These are phyloP conservation scores for Ancistrus triradiatus DNA, from an alignment of 2,113 vertebrate genomes.

Conservation along the genomic window DNA sequence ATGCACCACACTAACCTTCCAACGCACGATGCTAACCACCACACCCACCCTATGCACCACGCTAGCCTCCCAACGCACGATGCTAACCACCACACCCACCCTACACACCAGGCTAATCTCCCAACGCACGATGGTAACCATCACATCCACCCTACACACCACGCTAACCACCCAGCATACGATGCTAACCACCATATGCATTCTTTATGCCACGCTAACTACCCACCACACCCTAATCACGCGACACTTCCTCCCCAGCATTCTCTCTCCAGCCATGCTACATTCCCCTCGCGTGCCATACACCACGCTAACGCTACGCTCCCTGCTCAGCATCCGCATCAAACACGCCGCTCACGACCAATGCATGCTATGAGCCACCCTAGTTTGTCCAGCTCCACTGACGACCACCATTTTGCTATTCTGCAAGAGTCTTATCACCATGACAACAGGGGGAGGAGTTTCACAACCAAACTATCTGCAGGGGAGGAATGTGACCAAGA, in stretches of 20 bases:
- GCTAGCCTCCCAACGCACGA: no score
- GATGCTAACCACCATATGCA: slow-evolving; percentile 1
- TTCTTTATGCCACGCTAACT: neutral
- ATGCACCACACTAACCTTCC: neutral
- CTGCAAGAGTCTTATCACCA: slow-evolving; percentile 50
- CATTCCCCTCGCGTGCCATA: neutral
- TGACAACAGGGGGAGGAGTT: slow-evolving; percentile 41
- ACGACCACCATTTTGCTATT: no score
- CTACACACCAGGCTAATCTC: neutral
- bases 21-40: neutral
- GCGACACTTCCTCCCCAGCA: neutral
- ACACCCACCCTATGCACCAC: neutral
- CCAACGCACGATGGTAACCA: no score
- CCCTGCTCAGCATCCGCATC: neutral
- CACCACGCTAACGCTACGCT: slow-evolving; percentile 2
- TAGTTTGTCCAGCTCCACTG: slow-evolving; percentile 39
- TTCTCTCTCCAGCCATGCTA: neutral
- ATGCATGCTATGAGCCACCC: slow-evolving; percentile 41
- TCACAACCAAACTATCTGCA: slow-evolving; percentile 49
- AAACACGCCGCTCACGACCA: neutral
- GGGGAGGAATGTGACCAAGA: neutral
- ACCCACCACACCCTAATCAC: neutral
- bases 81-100: no score
- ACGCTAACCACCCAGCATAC: neutral
- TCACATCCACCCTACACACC: neutral